Conservation (phyloP, 2,888 invertebrate species). For the Eupithecia centaureata region DNA sequence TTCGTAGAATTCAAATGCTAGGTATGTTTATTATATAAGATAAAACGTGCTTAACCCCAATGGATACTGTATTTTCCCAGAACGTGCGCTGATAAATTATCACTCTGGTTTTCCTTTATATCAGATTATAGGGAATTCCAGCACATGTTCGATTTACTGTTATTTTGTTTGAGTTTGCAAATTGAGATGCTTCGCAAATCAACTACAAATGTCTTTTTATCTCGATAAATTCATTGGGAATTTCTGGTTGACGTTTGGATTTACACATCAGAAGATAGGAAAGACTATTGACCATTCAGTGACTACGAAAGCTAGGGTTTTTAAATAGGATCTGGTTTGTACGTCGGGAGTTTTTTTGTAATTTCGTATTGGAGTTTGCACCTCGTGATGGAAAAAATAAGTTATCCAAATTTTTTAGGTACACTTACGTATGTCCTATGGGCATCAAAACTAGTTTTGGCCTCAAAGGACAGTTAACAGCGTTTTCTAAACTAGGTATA, state of each 20-base stretch:
- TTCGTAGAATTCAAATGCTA: neutral
- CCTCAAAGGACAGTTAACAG: neutral
- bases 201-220: neutral
- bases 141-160: conserved; percentile 2
- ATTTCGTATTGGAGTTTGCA: no score
- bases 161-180: neutral
- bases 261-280: no score
- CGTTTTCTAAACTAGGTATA: neutral
- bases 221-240: no score
- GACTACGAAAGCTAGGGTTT: no score
- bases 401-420: no score
- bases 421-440: no score
- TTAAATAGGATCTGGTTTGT: no score
- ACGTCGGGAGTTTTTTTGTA: no score
- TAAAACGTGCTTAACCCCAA: neutral
- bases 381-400: no score
- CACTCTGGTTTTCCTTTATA: conserved; percentile 5
- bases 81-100: neutral
- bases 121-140: conserved; percentile 7
- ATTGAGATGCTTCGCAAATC: neutral
- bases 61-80: neutral
- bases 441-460: no score
- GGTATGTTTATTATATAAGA: neutral
- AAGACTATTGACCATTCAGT: no score
- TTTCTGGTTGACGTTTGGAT: no score